Evolutionary conservation across 2,888 invertebrate genomes (phyloP).

Genomic region (Drosophila subquinaria): DNA sequence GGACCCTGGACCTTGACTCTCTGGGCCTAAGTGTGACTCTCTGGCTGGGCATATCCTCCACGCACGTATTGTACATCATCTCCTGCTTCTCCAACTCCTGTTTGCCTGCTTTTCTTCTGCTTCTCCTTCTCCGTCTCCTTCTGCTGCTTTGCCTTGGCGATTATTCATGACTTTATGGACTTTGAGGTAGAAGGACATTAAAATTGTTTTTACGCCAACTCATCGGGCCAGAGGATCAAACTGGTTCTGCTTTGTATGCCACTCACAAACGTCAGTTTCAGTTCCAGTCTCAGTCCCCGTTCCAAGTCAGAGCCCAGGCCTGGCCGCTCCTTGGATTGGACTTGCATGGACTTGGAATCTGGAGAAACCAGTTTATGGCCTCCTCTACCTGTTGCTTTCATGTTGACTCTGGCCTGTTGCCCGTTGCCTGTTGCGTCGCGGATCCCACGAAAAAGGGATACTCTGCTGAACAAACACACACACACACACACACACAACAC

Average conservation of each 20-base stretch:
- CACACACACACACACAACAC: conserved; percentile 34
- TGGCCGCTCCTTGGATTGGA: conserved; percentile 59
- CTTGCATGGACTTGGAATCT: conserved; percentile 58
- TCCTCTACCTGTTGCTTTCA: conserved; percentile 70
- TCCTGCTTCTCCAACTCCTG: conserved; percentile 1
- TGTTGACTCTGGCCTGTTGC: conserved; percentile 39
- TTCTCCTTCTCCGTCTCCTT: conserved; percentile 15
- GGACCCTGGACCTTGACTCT: conserved; percentile 27
- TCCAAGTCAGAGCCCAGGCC: conserved; percentile 35
- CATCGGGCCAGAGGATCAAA: conserved; percentile 75
- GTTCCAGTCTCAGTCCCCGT: conserved; percentile 13
- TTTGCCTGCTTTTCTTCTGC: no score
- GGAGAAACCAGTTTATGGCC: conserved; percentile 66
- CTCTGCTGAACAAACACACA: conserved; percentile 52
- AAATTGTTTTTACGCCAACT: conserved; percentile 80
- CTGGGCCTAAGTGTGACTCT: conserved; percentile 11
- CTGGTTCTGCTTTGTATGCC: conserved; percentile 78
- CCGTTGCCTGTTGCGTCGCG: conserved; percentile 49
- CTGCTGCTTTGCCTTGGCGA: conserved; percentile 47
- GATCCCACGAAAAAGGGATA: conserved; percentile 79
- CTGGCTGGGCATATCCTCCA: conserved; percentile 61
- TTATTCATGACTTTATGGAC: conserved; percentile 81
- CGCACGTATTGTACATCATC: conserved; percentile 58
- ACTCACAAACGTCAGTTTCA: conserved; percentile 59
- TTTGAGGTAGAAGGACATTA: conserved; percentile 77